Conservation (phyloP, 2,888 invertebrate genomes). For the Herminia tarsipennalis region DNA sequence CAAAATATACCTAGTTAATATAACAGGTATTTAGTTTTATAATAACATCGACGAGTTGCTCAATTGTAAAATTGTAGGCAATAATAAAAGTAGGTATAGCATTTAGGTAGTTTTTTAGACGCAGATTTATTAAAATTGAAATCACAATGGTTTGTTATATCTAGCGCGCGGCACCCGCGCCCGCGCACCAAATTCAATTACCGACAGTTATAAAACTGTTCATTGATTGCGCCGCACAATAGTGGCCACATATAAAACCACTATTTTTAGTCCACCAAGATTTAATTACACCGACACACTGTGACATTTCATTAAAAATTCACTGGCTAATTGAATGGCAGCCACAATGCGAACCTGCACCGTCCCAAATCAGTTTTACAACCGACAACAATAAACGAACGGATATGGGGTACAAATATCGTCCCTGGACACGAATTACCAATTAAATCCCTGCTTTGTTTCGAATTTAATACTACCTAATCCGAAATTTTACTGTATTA, state of each 20-base stretch:
- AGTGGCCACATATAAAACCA: conserved; percentile 29
- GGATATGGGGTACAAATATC: conserved; percentile 52
- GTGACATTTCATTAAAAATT: conserved; percentile 47
- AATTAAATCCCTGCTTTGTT: conserved; percentile 83
- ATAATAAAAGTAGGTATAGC: too few species aligned
- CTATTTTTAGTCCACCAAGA: conserved; percentile 37
- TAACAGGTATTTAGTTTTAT: too few species aligned
- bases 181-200: conserved; percentile 3
- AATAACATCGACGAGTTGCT: too few species aligned
- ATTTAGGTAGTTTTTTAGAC: too few species aligned
- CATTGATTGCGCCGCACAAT: conserved; percentile 39
- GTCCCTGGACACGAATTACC: conserved; percentile 62
- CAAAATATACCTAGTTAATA: too few species aligned
- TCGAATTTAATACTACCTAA: conserved; percentile 81
- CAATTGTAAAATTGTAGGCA: too few species aligned
- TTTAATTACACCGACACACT: conserved; percentile 43
- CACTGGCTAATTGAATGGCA: conserved; percentile 45
- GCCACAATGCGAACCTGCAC: conserved; percentile 19
- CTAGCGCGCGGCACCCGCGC: neutral
- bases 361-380: conserved; percentile 48
- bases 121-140: too few species aligned
- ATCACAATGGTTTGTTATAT: neutral
- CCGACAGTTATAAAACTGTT: conserved; percentile 16
- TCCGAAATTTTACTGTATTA: conserved; percentile 83
- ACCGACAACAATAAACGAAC: conserved; percentile 59